phyloP scores from a whole-genome alignment of 2,113 vertebrate genomes.

The Rhineura floridana region DNA sequence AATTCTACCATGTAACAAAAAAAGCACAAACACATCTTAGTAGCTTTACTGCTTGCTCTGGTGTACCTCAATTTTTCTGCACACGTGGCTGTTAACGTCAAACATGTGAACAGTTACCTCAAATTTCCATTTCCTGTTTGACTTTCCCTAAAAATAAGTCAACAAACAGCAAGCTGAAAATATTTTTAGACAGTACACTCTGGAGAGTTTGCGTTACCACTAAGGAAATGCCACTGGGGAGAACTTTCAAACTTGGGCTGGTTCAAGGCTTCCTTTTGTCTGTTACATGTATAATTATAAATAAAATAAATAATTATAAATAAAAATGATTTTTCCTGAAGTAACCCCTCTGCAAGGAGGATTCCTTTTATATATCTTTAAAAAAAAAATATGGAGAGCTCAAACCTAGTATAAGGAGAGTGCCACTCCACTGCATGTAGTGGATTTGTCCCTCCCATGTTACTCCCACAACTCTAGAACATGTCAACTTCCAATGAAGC shows the following conservation, averaged over 20 bases:
- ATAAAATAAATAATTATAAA: neutral
- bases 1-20: neutral
- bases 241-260: neutral
- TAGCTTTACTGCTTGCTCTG: neutral
- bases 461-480: neutral
- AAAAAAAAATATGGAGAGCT: neutral
- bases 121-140: constrained; percentile 65
- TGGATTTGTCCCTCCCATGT: too few species aligned
- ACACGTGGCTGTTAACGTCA: constrained; percentile 47
- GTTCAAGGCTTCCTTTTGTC: neutral
- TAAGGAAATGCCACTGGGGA: constrained; percentile 32
- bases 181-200: neutral
- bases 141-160: constrained; percentile 68
- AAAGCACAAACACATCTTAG: constrained; percentile 1
- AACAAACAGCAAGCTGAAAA: constrained; percentile 54
- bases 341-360: neutral
- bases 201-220: neutral
- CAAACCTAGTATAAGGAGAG: neutral
- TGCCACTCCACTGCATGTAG: neutral
- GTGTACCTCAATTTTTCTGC: constrained; percentile 43
- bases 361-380: fast-evolving
- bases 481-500: too few species aligned
- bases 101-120: constrained; percentile 67
- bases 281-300: neutral
- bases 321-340: neutral